Base-by-base conservation (phyloP, 1,140 invertebrate species). In the Eumaeus atala region DNA sequence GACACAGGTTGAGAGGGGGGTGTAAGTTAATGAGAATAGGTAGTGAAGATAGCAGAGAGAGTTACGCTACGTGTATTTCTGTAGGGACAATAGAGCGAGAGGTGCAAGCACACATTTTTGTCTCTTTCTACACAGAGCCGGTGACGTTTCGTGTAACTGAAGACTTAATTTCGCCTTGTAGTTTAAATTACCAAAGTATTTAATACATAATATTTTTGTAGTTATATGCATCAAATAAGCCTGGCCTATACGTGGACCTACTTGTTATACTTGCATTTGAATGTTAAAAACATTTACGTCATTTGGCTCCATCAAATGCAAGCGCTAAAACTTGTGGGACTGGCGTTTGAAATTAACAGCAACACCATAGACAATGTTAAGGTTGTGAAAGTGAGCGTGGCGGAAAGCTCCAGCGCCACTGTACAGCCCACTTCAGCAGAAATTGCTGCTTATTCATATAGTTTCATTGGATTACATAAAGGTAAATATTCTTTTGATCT, bases 401-500 rank as follows among this genome's bases (percentile, higher is more conserved):
- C 21, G 28, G 44, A 9, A 38, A 9, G 12, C 18, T 3, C 10
- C 0, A 21, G 9, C 14, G 9, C 0, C 2, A 28, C 21, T 6
- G 21, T 6, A 28, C 70, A 76, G 7, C 78, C 80, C 0, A 67
- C 50, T 44, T 67, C 74, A 14, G 56, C 65, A 28, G 82, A 87
- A 59, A 82, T 87, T 10, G 66, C 84, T 17, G 51, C 73, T 1
- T 87, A 87, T 58, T 62, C 77, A 2, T 84, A 71, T 65, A 83
- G 66, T 51, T 87, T 84, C 51, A 71, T 83, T 57, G 84, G 84
- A 62, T 60, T 87, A 51, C 84, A 87, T 60, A 84, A 70, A 79
- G 84, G 84, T 85, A 67, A 44, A 36, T 28, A 3, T 51, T 4
- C 10, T 50, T 6, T 49, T n/a, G n/a, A 37, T 16, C 12, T 21